Percentiles rank a stretch among this genome's conserved stretches.
phyloP scores from a whole-genome alignment of 2,888 invertebrate genomes.

The Anticlea derivata region DNA sequence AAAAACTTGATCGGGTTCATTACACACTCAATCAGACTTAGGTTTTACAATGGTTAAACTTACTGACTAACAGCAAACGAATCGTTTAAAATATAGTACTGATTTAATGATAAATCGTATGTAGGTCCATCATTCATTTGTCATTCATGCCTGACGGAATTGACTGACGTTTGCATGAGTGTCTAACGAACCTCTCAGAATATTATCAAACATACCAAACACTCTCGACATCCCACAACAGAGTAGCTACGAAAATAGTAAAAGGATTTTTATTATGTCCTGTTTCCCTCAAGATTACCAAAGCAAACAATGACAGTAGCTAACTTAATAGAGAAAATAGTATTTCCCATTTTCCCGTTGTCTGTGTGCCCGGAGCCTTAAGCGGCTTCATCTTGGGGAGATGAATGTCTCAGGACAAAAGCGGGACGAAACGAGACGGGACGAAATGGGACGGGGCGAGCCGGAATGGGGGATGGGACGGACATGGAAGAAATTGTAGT shows the following conservation, averaged over 20 bases:
- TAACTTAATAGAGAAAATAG: slow-evolving; percentile 25
- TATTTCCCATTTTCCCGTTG: slow-evolving; percentile 14
- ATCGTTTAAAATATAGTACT: too few relatives aligned
- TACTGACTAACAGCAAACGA: too few relatives aligned
- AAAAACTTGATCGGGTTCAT: too few relatives aligned
- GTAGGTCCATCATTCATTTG: too few relatives aligned
- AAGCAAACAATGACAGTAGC: slow-evolving; percentile 20
- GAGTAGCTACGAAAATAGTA: background rate
- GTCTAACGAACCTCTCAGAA: too few relatives aligned
- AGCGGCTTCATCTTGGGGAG: slow-evolving; percentile 26
- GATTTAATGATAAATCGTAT: too few relatives aligned
- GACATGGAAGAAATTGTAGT: background rate
- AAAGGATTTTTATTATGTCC: slow-evolving; percentile 10
- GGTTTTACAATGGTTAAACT: too few relatives aligned
- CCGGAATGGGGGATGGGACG: slow-evolving; percentile 1
- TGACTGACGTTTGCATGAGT: too few relatives aligned
- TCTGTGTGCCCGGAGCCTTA: slow-evolving; percentile 20
- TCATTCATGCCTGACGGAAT: too few relatives aligned
- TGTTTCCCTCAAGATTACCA: slow-evolving; percentile 14
- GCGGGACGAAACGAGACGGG: slow-evolving; percentile 17
- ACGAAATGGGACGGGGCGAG: slow-evolving; percentile 5
- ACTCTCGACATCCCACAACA: background rate
- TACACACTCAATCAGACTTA: too few relatives aligned
- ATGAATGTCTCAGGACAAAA: slow-evolving; percentile 28
- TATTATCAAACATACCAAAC: background rate